Conservation (phyloP, 2,888 invertebrate species). For the Euclidia mi region DNA sequence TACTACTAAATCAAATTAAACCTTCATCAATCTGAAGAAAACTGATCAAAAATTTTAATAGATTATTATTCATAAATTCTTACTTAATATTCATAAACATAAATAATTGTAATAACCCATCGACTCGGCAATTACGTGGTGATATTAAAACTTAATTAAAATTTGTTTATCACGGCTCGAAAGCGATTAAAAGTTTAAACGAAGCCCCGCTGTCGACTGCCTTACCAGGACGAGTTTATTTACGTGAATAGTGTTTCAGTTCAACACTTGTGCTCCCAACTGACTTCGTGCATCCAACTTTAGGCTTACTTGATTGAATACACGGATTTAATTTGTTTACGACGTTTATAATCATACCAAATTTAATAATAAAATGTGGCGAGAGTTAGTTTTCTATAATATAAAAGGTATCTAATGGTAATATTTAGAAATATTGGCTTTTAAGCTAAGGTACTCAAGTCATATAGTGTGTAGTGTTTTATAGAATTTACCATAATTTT, state of each 20-base stretch:
- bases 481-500: no score
- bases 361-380: neutral
- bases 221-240: slow-evolving; percentile 84
- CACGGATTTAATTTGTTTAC: slow-evolving; percentile 6
- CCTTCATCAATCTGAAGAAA: neutral
- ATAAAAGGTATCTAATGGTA: no score
- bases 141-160: slow-evolving; percentile 90
- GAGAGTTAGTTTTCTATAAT: no score
- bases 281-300: slow-evolving; percentile 51
- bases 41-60: neutral
- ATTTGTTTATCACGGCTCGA: slow-evolving; percentile 89
- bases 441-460: no score
- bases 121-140: slow-evolving; percentile 88
- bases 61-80: slow-evolving; percentile 19
- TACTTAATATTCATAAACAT: slow-evolving; percentile 76
- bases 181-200: slow-evolving; percentile 90
- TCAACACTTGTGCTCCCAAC: slow-evolving; percentile 54
- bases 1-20: no score
- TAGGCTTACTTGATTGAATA: slow-evolving; percentile 33
- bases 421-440: no score
- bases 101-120: slow-evolving; percentile 81
- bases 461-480: no score
- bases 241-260: slow-evolving; percentile 80
- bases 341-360: neutral
- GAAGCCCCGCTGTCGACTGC: slow-evolving; percentile 84